Percentiles rank a stretch among this genome's conserved stretches.
phyloP scores from a whole-genome alignment of 2,888 invertebrate genomes.

The Liodrosophila aerea region DNA sequence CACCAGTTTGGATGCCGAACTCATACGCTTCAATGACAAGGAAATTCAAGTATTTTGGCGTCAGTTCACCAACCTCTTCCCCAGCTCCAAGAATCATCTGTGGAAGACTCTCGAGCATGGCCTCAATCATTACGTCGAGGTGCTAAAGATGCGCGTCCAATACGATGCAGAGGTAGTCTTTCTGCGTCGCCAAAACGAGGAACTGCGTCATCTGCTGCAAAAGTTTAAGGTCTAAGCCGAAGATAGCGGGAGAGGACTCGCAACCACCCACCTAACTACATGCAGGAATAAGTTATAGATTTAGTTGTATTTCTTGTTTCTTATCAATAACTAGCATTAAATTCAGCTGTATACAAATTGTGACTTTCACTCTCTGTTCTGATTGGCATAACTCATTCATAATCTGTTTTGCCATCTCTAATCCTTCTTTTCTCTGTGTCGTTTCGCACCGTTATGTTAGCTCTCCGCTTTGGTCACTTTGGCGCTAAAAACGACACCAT shows the following conservation, averaged over 20 bases:
- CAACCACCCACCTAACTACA: background rate
- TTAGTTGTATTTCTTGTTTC: background rate
- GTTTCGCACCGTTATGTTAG: conserved; percentile 19
- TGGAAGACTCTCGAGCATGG: conserved; percentile 85
- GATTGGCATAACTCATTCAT: too few relatives aligned
- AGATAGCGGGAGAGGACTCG: background rate
- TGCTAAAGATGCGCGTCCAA: conserved; percentile 85
- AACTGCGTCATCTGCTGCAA: conserved; percentile 87
- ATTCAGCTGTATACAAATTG: conserved; percentile 30
- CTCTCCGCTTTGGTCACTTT: too few relatives aligned
- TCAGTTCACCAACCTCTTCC: conserved; percentile 85
- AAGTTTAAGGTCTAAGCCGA: conserved; percentile 80
- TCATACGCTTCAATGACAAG: conserved; percentile 63
- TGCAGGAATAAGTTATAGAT: too few relatives aligned
- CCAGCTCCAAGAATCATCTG: conserved; percentile 85
- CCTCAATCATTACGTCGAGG: conserved; percentile 80
- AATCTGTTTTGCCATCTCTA: background rate
- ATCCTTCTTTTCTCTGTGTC: conserved; percentile 8
- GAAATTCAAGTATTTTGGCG: conserved; percentile 87
- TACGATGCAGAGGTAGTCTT: conserved; percentile 86
- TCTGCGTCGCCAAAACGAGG: conserved; percentile 87
- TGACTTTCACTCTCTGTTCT: too few relatives aligned
- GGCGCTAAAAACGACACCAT: too few relatives aligned
- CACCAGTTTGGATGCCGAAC: conserved; percentile 35
- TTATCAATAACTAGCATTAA: conserved; percentile 10